These are phyloP conservation scores for Ceratina calcarata DNA, from an alignment of 1,140 invertebrate species.

Conservation along the genomic window DNA sequence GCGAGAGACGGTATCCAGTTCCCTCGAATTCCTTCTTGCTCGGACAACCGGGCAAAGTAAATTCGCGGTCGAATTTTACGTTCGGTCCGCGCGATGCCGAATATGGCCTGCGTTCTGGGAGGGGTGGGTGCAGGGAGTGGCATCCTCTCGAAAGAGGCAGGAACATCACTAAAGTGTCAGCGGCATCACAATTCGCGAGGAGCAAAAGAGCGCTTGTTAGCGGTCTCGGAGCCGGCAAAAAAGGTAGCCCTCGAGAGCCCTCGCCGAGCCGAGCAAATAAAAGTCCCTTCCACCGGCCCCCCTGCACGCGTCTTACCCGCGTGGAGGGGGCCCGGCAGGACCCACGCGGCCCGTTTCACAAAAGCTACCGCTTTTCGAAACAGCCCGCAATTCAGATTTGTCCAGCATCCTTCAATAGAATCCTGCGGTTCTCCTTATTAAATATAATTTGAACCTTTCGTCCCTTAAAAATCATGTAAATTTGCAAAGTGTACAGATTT, in stretches of 20 bases:
- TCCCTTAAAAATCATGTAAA: too few species aligned
- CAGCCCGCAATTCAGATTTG: background rate
- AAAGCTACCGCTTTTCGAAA: constrained; percentile 32
- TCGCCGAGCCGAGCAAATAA: constrained; percentile 51
- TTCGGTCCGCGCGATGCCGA: constrained; percentile 50
- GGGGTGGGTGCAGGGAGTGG: constrained; percentile 29
- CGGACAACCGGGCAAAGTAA: constrained; percentile 29
- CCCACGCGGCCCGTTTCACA: too few species aligned
- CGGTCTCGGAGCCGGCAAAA: constrained; percentile 65
- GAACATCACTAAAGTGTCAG: constrained; percentile 77
- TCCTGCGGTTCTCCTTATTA: background rate
- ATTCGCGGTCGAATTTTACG: constrained; percentile 61
- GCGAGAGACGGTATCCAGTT: background rate
- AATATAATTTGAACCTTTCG: too few species aligned
- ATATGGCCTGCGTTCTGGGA: constrained; percentile 48
- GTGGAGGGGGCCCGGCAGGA: constrained; percentile 18
- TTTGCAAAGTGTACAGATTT: too few species aligned
- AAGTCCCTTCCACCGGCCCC: constrained; percentile 40
- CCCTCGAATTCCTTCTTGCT: constrained; percentile 6
- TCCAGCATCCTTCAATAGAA: background rate
- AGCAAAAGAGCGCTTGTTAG: constrained; percentile 74
- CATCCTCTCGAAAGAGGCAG: constrained; percentile 53
- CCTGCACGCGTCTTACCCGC: constrained; percentile 51
- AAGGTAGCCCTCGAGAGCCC: constrained; percentile 56
- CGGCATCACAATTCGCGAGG: constrained; percentile 74